Conservation (phyloP, 2,113 vertebrate genomes). For the Hystrix brachyura region DNA sequence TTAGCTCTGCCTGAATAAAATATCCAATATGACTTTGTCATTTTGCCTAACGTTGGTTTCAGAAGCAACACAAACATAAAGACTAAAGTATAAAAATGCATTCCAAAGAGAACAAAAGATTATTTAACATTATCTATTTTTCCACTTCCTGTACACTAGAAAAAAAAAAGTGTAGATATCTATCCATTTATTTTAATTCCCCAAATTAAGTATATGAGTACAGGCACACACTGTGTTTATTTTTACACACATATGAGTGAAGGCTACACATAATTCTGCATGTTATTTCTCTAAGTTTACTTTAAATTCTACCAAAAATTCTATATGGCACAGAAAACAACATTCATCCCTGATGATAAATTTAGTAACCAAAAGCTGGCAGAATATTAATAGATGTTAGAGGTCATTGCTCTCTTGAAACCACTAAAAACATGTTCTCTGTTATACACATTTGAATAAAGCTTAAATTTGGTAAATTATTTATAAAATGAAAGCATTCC, state of each 20-base stretch:
- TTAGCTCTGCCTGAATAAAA: background rate
- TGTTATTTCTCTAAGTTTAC: slow-evolving; percentile 82
- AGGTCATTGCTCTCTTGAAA: slow-evolving; percentile 84
- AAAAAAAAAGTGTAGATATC: slow-evolving; percentile 5
- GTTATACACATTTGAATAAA: slow-evolving; percentile 85
- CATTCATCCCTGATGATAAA: slow-evolving; percentile 80
- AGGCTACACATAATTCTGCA: slow-evolving; percentile 67
- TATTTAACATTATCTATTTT: background rate
- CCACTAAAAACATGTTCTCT: slow-evolving; percentile 88
- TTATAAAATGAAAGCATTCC: slow-evolving; percentile 86
- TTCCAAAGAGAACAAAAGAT: background rate
- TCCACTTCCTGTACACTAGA: background rate
- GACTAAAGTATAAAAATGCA: background rate
- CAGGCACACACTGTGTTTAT: slow-evolving; percentile 56
- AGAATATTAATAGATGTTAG: slow-evolving; percentile 87
- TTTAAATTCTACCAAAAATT: slow-evolving; percentile 76
- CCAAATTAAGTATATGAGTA: slow-evolving; percentile 64
- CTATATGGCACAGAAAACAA: slow-evolving; percentile 85
- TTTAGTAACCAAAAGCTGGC: slow-evolving; percentile 85
- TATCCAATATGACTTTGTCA: background rate
- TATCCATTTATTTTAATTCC: background rate
- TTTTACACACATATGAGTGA: slow-evolving; percentile 74
- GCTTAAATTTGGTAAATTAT: slow-evolving; percentile 87
- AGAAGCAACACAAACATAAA: background rate
- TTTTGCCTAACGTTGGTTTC: background rate